Conservation (phyloP, 2,113 vertebrate genomes). For the Piprites chloris region DNA sequence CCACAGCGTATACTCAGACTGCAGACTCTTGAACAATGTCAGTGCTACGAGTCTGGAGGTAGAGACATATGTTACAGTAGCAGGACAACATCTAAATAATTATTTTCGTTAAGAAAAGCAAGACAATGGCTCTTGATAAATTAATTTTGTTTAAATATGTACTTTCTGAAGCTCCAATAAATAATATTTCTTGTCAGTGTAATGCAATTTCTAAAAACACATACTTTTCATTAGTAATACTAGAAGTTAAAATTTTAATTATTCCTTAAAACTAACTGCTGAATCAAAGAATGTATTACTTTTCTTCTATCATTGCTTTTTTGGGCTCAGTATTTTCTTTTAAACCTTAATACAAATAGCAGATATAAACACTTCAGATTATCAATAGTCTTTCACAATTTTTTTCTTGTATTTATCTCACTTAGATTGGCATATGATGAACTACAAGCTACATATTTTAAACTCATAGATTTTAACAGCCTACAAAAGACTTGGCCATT, state of each 20-base stretch:
- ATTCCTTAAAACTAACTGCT: not conserved
- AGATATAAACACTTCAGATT: not conserved
- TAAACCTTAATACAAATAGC: not conserved
- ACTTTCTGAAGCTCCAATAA: not conserved
- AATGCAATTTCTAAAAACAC: not conserved
- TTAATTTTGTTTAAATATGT: not conserved
- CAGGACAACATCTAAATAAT: not conserved
- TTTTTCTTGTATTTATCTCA: not conserved
- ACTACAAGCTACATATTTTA: not conserved
- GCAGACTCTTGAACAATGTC: not conserved
- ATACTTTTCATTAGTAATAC: not conserved
- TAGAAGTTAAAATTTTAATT: not conserved
- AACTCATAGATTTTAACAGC: not conserved
- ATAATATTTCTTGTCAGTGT: not conserved
- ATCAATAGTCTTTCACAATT: not conserved
- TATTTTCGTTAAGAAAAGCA: not conserved
- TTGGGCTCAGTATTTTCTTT: not conserved
- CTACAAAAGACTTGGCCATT: not conserved
- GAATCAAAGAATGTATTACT: not conserved
- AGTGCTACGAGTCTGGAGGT: not conserved
- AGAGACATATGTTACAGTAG: not conserved
- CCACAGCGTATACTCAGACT: not conserved
- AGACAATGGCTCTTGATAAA: not conserved
- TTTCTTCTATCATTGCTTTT: not conserved
- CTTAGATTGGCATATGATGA: not conserved